Evolutionary conservation across 1,140 invertebrate species (phyloP), one percentile per base, ranked within the genome.

Genomic region (Drosophila varians): DNA sequence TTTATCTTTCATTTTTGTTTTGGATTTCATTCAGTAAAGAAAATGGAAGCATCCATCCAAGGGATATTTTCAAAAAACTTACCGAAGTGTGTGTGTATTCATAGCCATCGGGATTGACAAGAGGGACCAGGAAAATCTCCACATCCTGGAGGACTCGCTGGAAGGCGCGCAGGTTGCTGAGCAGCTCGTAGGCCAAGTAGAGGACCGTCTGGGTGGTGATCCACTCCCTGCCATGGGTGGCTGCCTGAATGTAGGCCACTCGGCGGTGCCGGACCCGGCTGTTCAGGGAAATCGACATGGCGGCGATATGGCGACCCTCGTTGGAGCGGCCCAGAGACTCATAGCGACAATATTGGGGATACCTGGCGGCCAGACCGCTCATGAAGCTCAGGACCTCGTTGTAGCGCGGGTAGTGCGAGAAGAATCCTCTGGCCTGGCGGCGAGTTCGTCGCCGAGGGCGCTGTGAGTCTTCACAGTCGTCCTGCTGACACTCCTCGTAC

Each of bases 21-120:
- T 3, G 1, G 28, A 4, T 3, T 12, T 38, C 36, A 16, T 5
- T 16, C 4, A 7, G 4, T 7, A 14, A n/a, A 31, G 3, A 11
- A 31, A 11, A n/a, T n/a, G n/a, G n/a, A n/a, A n/a, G n/a, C n/a
- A n/a, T n/a, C n/a, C n/a, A n/a, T n/a, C n/a, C n/a, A n/a, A n/a
- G 3, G 0, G 1, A 11, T 7, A 42, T n/a, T 8, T 11, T 9
- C 8, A 6, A 1, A 6, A 11, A 18, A 54, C 75, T 91, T 92
- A 94, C 93, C 75, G 91, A 80, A 2, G 92, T 88, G 40, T 93
- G 92, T 6, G 93, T 92, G 74, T 93, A 95, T 62, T 94, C 93
- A 75, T 95, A 95, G 7, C 95, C 95, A 91, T 95, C 94, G 6
- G 94, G 94, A 91, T 95, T 95, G 0, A 93, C 84, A 1, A 94